Conservation (phyloP, 2,113 vertebrate genomes). For the Siniperca chuatsi region DNA sequence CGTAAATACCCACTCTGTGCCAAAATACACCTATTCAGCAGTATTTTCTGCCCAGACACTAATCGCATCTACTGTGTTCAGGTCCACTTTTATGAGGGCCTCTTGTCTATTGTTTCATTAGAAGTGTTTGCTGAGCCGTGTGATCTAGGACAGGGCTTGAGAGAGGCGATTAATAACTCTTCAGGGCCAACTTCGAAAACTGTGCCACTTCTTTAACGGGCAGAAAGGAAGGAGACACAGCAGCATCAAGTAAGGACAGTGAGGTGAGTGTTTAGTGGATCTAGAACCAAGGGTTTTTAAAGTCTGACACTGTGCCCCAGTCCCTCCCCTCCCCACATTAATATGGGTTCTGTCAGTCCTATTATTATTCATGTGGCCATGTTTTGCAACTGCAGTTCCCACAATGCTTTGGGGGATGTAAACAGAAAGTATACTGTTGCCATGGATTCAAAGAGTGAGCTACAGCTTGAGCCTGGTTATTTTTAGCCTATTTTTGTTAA, state of each 20-base stretch:
- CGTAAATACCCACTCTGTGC: conserved; percentile 38
- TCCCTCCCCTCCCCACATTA: fast-evolving
- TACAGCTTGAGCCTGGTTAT: background rate
- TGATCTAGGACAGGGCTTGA: conserved; percentile 83
- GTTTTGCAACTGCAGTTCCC: background rate
- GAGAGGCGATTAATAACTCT: conserved; percentile 83
- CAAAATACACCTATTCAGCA: conserved; percentile 65
- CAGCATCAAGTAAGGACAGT: conserved; percentile 65
- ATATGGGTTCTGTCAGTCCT: background rate
- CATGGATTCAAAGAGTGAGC: background rate
- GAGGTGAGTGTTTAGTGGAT: conserved; percentile 17
- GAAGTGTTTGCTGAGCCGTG: conserved; percentile 76
- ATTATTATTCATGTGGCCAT: background rate
- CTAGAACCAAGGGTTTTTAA: background rate
- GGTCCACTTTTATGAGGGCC: conserved; percentile 56
- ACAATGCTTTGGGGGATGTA: background rate
- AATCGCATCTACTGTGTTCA: conserved; percentile 50
- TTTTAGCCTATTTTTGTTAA: background rate
- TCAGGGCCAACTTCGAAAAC: conserved; percentile 72
- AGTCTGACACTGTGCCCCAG: background rate
- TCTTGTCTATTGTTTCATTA: conserved; percentile 77
- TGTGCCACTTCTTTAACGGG: conserved; percentile 73
- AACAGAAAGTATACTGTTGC: background rate
- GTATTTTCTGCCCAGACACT: conserved; percentile 52
- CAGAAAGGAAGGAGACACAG: conserved; percentile 37